Conservation (phyloP, 2,888 invertebrate species). For the Oscheius sp. region DNA sequence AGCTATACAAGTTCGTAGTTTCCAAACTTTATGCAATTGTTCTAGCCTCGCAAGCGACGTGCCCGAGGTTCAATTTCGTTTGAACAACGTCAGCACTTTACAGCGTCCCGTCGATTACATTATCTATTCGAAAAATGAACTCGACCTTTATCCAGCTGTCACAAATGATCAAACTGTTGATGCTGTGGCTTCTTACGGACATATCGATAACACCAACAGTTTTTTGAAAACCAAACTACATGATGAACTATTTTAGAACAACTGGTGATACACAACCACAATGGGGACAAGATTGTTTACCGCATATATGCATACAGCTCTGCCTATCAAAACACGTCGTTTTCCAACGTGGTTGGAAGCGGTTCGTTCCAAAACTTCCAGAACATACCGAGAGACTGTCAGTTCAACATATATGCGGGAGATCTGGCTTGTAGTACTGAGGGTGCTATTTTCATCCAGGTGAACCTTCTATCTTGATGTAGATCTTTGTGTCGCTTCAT, state of each 20-base stretch:
- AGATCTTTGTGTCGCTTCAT: no score
- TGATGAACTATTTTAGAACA: background rate
- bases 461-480: no score
- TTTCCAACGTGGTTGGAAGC: no score
- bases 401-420: no score
- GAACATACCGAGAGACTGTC: no score
- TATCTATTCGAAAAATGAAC: background rate
- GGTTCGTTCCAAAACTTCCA: no score
- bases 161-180: slow-evolving; percentile 10
- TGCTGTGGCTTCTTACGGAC: background rate
- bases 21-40: background rate
- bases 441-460: no score
- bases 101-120: slow-evolving; percentile 1
- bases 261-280: background rate
- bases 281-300: no score
- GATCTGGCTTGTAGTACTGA: no score
- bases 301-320: no score
- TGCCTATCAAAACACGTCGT: no score
- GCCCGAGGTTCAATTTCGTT: background rate
- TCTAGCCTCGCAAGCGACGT: background rate
- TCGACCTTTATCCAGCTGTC: slow-evolving; percentile 10
- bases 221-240: background rate
- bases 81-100: background rate
- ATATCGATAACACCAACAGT: background rate
- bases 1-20: slow-evolving; percentile 9